Conservation (phyloP, 2,113 vertebrate genomes). For the Gallinago paraguaiae region DNA sequence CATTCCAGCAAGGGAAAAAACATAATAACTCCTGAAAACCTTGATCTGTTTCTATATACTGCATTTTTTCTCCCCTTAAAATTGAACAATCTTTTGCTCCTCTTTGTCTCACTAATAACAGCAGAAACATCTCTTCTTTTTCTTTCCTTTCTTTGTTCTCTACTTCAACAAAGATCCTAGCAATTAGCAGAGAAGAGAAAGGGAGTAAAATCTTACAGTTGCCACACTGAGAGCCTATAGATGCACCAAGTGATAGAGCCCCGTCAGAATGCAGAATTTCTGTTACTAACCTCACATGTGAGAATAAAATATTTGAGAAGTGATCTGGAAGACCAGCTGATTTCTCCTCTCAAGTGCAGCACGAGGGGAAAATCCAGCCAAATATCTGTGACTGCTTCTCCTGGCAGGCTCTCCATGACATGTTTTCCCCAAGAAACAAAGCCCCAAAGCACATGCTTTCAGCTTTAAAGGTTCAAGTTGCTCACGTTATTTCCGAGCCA, state of each 20-base stretch:
- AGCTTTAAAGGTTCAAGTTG: not conserved
- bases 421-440: not conserved
- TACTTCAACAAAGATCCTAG: not conserved
- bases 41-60: not conserved
- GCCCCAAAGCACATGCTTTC: not conserved
- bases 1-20: not conserved
- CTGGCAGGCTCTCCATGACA: not conserved
- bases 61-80: not conserved
- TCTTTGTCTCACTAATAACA: not conserved
- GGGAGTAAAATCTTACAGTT: not conserved
- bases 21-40: not conserved
- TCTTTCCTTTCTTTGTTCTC: not conserved
- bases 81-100: not conserved
- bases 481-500: not conserved
- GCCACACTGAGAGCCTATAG: not conserved
- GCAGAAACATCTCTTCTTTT: not conserved
- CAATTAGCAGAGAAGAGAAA: slow-evolving; percentile 9
- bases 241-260: not conserved
- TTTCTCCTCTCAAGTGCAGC: not conserved
- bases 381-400: not conserved
- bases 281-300: not conserved
- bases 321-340: not conserved
- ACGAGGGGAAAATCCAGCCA: not conserved
- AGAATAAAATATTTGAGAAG: not conserved
- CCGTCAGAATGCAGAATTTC: not conserved